Conservation (phyloP, 2,113 vertebrate genomes). For the Gila orcuttii region DNA sequence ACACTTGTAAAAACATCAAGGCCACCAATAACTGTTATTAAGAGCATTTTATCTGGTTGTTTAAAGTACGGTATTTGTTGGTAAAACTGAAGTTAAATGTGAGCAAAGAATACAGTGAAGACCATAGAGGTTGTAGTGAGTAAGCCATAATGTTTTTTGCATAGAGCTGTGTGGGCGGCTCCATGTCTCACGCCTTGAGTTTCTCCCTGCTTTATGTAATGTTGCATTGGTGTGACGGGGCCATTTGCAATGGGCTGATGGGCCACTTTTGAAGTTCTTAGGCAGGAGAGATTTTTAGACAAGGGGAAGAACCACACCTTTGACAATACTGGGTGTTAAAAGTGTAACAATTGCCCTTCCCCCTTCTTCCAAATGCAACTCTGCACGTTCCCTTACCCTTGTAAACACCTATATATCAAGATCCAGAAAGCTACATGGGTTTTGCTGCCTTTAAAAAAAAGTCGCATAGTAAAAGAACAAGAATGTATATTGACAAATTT, state of each 20-base stretch:
- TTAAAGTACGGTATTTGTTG: neutral
- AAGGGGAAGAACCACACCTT: slow-evolving; percentile 29
- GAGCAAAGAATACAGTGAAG: slow-evolving; percentile 10
- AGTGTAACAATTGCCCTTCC: slow-evolving; percentile 26
- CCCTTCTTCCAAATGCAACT: slow-evolving; percentile 10
- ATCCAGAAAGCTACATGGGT: slow-evolving; percentile 9
- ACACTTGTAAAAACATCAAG: neutral
- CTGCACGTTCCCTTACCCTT: neutral
- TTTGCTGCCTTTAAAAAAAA: neutral
- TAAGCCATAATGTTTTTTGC: slow-evolving; percentile 6
- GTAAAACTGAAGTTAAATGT: neutral
- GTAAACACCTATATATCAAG: neutral
- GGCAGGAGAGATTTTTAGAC: slow-evolving; percentile 23
- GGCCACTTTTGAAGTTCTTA: slow-evolving; percentile 36
- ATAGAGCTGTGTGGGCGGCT: slow-evolving; percentile 13
- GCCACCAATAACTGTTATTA: neutral
- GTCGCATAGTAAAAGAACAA: too few relatives aligned
- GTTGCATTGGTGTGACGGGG: slow-evolving; percentile 25
- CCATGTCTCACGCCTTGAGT: neutral
- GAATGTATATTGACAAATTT: neutral
- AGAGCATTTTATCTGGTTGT: neutral
- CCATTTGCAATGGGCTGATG: slow-evolving; percentile 7
- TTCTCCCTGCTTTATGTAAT: slow-evolving; percentile 28
- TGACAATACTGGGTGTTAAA: slow-evolving; percentile 36
- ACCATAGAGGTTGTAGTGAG: slow-evolving; percentile 2